Conservation (phyloP, 1,140 invertebrate genomes). For the Drosophila littoralis region DNA sequence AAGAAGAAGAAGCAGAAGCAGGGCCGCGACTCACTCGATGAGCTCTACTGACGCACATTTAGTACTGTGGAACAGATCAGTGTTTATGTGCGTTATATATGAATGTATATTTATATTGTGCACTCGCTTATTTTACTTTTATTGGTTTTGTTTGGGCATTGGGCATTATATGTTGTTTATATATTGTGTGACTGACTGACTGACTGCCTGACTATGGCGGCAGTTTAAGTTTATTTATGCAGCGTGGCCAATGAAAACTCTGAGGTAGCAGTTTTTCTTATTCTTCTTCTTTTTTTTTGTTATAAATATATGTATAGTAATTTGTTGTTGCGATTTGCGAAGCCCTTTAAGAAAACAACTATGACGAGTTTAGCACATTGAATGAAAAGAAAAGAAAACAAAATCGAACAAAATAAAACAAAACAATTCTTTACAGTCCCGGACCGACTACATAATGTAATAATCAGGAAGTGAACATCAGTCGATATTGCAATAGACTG, state of each 20-base stretch:
- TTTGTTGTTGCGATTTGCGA: slow-evolving; percentile 31
- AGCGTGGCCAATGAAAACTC: slow-evolving; percentile 37
- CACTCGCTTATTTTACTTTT: slow-evolving; percentile 68
- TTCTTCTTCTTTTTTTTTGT: neutral
- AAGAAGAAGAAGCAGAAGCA: slow-evolving; percentile 9
- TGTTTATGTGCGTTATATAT: slow-evolving; percentile 43
- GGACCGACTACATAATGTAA: slow-evolving; percentile 64
- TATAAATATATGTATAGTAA: slow-evolving; percentile 7
- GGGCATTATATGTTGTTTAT: slow-evolving; percentile 58
- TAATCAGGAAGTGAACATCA: slow-evolving; percentile 70
- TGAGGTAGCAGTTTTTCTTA: slow-evolving; percentile 26
- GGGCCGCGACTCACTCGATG: slow-evolving; percentile 12
- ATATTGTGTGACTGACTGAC: slow-evolving; percentile 47
- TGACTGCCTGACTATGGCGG: slow-evolving; percentile 35
- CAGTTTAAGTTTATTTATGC: slow-evolving; percentile 45
- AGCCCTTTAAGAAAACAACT: slow-evolving; percentile 35
- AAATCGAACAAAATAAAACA: slow-evolving; percentile 36
- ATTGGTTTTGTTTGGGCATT: slow-evolving; percentile 71
- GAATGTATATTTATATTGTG: slow-evolving; percentile 45
- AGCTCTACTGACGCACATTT: slow-evolving; percentile 69
- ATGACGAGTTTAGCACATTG: slow-evolving; percentile 2
- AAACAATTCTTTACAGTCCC: slow-evolving; percentile 39
- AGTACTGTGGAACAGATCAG: slow-evolving; percentile 33
- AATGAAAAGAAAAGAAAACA: slow-evolving; percentile 10
- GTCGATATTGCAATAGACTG: slow-evolving; percentile 57